These are phyloP conservation scores for Anguilla japonica DNA, from an alignment of 2,113 vertebrate species.

Conservation along the genomic window DNA sequence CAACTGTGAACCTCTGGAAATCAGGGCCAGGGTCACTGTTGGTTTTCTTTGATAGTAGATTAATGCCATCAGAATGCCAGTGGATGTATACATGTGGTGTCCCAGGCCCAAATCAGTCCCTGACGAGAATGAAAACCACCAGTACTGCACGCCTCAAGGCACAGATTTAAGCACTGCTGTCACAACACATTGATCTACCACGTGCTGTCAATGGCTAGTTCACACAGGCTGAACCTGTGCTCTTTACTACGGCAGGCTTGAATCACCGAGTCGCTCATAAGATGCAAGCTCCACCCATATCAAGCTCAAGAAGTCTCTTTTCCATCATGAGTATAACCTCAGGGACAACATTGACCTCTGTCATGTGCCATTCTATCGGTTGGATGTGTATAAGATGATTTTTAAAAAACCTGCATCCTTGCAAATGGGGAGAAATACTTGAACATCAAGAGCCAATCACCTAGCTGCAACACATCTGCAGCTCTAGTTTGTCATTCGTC, in stretches of 20 bases:
- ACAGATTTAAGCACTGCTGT: too few relatives aligned
- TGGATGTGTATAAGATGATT: background rate
- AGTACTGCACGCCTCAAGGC: background rate
- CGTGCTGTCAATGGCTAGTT: background rate
- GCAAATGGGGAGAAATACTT: background rate
- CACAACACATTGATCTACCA: background rate
- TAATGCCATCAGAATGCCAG: too few relatives aligned
- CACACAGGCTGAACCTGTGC: background rate
- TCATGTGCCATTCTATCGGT: background rate
- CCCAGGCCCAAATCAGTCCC: background rate
- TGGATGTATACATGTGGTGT: too few relatives aligned
- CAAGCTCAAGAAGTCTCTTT: background rate
- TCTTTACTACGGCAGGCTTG: background rate
- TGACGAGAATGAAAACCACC: background rate
- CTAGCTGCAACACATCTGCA: background rate
- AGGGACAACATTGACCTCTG: background rate
- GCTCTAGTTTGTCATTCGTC: background rate
- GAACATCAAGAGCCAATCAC: background rate
- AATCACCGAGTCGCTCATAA: background rate
- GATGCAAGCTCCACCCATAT: background rate
- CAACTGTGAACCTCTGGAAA: slow-evolving; percentile 24
- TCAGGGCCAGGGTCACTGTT: background rate
- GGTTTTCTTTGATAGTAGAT: too few relatives aligned
- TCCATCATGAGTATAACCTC: background rate
- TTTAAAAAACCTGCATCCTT: background rate